Evolutionary conservation across 2,113 vertebrate genomes (phyloP).

Genomic region (Cheilinus undulatus): DNA sequence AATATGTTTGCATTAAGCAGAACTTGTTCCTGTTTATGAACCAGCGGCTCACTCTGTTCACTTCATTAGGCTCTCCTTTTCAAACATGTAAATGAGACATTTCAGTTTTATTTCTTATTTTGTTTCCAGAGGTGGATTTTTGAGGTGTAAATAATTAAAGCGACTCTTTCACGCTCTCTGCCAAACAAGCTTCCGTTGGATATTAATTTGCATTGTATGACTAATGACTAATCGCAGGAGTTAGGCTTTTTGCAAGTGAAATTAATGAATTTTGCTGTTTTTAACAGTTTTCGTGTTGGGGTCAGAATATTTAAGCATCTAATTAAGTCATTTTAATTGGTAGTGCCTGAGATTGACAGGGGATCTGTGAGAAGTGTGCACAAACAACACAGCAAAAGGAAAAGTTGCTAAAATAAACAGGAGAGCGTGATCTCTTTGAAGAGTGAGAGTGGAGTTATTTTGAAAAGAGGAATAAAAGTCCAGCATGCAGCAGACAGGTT

Average conservation of each 20-base stretch:
- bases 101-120: background rate
- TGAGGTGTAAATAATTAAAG: constrained; percentile 24
- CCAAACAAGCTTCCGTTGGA: constrained; percentile 9
- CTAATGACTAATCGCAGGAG: constrained; percentile 36
- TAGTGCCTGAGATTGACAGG: background rate
- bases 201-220: constrained; percentile 44
- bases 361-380: background rate
- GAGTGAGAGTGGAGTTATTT: background rate
- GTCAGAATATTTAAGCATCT: constrained; percentile 3
- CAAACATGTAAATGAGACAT: constrained; percentile 14
- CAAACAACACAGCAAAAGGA: background rate
- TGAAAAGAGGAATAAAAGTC: constrained; percentile 8
- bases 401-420: background rate
- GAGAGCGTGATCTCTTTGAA: background rate
- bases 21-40: constrained; percentile 14
- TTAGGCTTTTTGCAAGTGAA: constrained; percentile 34
- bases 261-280: constrained; percentile 17
- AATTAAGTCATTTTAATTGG: background rate
- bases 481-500: background rate
- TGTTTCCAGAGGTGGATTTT: constrained; percentile 9
- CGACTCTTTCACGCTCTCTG: constrained; percentile 17
- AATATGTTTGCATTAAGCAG: constrained; percentile 17
- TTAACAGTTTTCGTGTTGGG: background rate
- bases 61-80: background rate
- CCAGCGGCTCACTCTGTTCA: background rate